Evolutionary conservation across 2,113 vertebrate genomes (phyloP).

Genomic region (Amazona vittata): DNA sequence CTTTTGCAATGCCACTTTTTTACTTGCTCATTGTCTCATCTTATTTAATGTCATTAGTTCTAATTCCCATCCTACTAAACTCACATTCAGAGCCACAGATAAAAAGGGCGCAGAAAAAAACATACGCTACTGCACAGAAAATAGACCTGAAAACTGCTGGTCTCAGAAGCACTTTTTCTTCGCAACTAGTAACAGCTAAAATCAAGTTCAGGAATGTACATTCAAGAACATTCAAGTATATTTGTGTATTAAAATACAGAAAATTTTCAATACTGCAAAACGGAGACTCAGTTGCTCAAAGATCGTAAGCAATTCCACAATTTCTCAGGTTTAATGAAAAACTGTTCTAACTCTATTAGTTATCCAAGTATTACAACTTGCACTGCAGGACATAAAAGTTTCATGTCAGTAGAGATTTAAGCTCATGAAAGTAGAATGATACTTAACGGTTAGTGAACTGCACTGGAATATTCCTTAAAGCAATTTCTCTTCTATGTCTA

Average conservation of each 20-base stretch:
- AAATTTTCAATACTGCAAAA: neutral
- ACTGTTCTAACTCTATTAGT: neutral
- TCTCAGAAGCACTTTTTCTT: neutral
- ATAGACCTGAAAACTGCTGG: neutral
- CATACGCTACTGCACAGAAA: neutral
- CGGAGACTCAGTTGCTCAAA: neutral
- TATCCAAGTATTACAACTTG: constrained; percentile 39
- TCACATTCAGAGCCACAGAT: neutral
- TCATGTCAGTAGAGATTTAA: constrained; percentile 53
- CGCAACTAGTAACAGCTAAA: neutral
- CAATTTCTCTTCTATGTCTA: neutral
- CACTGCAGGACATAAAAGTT: constrained; percentile 53
- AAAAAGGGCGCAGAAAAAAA: neutral
- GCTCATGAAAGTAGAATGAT: constrained; percentile 15
- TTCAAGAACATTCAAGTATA: neutral
- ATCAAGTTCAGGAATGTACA: neutral
- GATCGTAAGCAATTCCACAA: neutral
- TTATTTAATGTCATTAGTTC: neutral
- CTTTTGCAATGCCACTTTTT: neutral
- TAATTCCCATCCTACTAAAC: neutral
- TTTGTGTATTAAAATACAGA: neutral
- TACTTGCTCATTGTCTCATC: neutral
- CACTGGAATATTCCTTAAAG: constrained; percentile 34
- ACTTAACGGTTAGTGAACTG: constrained; percentile 48
- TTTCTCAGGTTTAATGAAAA: constrained; percentile 27